Percentiles rank a stretch among this genome's conserved stretches.
Conservation (phyloP, 2,113 vertebrate genomes). For the Naja naja region DNA sequence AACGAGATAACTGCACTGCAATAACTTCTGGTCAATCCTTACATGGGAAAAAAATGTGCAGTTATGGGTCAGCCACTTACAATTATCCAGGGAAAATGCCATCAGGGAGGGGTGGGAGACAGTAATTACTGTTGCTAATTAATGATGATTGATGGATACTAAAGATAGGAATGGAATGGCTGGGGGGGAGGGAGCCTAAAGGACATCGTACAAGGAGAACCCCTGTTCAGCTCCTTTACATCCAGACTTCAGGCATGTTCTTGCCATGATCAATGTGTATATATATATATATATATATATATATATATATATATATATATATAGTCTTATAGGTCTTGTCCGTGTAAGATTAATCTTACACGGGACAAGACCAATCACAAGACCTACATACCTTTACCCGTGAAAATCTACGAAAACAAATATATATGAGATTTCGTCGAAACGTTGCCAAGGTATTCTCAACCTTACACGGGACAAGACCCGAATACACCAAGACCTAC, state of each 20-base stretch:
- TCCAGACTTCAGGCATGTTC: neutral
- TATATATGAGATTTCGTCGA: too few species aligned
- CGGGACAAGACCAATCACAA: too few species aligned
- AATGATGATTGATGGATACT: constrained; percentile 11
- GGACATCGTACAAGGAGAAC: neutral
- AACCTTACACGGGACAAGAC: too few species aligned
- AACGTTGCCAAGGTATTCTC: too few species aligned
- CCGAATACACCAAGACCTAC: too few species aligned
- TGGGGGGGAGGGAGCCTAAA: too few species aligned
- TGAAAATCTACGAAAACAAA: too few species aligned
- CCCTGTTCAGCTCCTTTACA: neutral
- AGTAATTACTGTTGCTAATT: neutral
- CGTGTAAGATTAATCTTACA: too few species aligned
- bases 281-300: too few species aligned
- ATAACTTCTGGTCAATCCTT: neutral
- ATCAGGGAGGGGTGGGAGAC: neutral
- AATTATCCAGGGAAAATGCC: neutral
- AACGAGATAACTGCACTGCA: neutral
- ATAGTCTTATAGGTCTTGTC: too few species aligned
- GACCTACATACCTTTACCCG: too few species aligned
- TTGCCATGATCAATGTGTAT: neutral
- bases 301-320: neutral
- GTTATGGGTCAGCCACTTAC: neutral
- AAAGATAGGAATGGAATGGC: neutral
- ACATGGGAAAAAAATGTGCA: fast-evolving